Evolutionary conservation across 2,113 vertebrate species (phyloP), one percentile per base, ranked within the genome.

Genomic region (Corythoichthys haematopterus): DNA sequence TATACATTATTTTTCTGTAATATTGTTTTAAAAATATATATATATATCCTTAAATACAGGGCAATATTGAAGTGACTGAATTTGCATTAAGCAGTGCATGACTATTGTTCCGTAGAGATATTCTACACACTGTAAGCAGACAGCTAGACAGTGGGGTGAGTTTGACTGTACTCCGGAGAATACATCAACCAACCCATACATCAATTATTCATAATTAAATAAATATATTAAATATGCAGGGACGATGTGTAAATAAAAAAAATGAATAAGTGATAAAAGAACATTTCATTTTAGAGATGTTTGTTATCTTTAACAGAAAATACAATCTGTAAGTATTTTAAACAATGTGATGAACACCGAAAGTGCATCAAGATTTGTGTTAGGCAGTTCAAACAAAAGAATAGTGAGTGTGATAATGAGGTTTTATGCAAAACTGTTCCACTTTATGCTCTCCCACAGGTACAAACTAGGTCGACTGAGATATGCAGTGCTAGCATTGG

Each of bases 141-240:
- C 77, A 72, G 69, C 40, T 70, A 69, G 74, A 76, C 77, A 65
- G 33, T 9, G 43, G 68, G 84, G 88, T 80, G 35, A 37, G 35
- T 77, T 80, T 75, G 78, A 64, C 58, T 69, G 65, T 33, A 67
- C 84, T 74, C 75, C 37, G 68, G 83, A 81, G 81, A 81, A 40
- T 69, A 70, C 35, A 37, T 43, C 47, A 51, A 56, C 70, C 61
- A 28, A 28, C 64, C 48, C 55, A 74, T 37, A 43, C 52, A 87
- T 90, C 50, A 91, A 91, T 91, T 84, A 90, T 89, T 89, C 66
- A 87, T 64, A 37, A 74, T 53, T 56, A 50, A 64, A 64, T 70
- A 74, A 68, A 76, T 61, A 47, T 28, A 28, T 28, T 16, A 16
- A 58, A 58, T 37, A 58, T 58, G 35, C 35, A 64, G 6, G 7